These are phyloP conservation scores for Urophycis tenuis DNA, from an alignment of 2,797 vertebrate species.

Conservation along the genomic window DNA sequence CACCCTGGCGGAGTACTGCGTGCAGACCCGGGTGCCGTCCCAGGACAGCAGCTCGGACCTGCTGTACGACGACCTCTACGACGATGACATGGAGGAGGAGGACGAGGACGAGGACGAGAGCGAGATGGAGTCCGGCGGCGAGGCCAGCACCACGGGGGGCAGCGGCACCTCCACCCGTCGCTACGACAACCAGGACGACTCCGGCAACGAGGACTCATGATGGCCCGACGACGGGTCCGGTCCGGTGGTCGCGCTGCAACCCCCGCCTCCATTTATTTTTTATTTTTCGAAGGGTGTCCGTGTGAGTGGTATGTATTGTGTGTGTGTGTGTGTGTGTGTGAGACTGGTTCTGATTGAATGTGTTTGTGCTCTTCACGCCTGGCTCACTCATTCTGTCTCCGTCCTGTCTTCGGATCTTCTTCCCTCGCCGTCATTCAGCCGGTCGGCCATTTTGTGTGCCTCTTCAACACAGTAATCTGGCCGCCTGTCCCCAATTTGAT, in stretches of 20 bases:
- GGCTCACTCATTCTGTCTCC: conserved; percentile 19
- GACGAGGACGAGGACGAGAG: conserved; percentile 90
- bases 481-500: conserved; percentile 40
- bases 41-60: conserved; percentile 98
- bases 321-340: conserved; percentile 9
- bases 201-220: conserved; percentile 97
- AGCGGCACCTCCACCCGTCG: conserved; percentile 68
- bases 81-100: conserved; percentile 94
- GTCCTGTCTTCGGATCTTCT: background rate
- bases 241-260: conserved; percentile 34
- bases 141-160: conserved; percentile 79
- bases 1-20: conserved; percentile 95
- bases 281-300: background rate
- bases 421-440: conserved; percentile 13
- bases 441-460: conserved; percentile 18
- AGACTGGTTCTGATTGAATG: conserved; percentile 1
- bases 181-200: conserved; percentile 95
- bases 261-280: background rate
- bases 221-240: conserved; percentile 70
- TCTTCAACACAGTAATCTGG: conserved; percentile 20
- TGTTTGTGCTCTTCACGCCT: conserved; percentile 8
- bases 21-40: conserved; percentile 98
- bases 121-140: conserved; percentile 72
- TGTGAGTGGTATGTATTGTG: conserved; percentile 4
- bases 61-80: conserved; percentile 94